A percentile compares a stretch with the other conserved stretches of the same genome.
Evolutionary conservation across 2,888 invertebrate species (phyloP).

Genomic region (Agrochola litura): DNA sequence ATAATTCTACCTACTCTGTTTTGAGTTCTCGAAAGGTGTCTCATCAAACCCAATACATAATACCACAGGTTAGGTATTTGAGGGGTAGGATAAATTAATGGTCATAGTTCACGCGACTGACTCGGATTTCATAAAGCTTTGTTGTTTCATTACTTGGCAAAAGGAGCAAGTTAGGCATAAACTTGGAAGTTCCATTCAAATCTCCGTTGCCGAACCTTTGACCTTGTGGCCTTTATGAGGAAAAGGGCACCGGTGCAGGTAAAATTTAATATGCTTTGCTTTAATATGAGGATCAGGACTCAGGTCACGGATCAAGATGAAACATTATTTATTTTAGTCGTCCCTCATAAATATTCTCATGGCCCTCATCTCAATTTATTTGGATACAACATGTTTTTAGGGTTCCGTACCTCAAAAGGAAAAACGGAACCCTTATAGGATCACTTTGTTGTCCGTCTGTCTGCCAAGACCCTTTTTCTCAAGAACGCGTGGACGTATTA

Average conservation of each 20-base stretch:
- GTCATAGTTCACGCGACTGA: constrained; percentile 18
- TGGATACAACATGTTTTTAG: not conserved
- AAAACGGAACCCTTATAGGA: too few relatives aligned
- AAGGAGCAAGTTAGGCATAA: constrained; percentile 17
- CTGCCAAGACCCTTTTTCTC: too few relatives aligned
- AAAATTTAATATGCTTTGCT: constrained; percentile 12
- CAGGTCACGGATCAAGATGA: not conserved
- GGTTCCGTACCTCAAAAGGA: too few relatives aligned
- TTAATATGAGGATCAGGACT: not conserved
- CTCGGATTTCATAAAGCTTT: constrained; percentile 10
- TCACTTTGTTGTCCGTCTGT: too few relatives aligned
- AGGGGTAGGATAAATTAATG: not conserved
- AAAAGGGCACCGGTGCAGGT: not conserved
- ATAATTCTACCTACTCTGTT: too few relatives aligned
- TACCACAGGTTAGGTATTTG: not conserved
- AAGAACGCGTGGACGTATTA: too few relatives aligned
- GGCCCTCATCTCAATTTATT: not conserved
- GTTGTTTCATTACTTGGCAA: constrained; percentile 15
- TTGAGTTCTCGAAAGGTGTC: too few relatives aligned
- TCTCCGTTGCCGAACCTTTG: constrained; percentile 14
- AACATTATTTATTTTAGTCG: not conserved
- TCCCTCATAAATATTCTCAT: not conserved
- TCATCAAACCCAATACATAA: too few relatives aligned
- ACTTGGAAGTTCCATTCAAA: constrained; percentile 22
- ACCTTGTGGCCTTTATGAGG: constrained; percentile 14